phyloP scores from a whole-genome alignment of 2,113 vertebrate species.

The Ia io region DNA sequence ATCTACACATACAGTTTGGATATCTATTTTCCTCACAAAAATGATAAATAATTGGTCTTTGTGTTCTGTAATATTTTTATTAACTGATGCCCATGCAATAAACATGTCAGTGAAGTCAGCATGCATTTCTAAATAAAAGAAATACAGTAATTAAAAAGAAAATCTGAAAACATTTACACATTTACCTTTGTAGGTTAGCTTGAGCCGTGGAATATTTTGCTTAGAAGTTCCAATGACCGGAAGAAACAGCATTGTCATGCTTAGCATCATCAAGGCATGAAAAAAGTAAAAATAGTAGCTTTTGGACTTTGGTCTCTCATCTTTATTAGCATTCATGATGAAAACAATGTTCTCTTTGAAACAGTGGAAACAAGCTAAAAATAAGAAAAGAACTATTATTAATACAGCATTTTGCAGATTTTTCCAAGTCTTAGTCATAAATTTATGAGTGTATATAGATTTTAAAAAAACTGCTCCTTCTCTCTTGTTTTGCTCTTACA shows the following conservation, averaged over 20 bases:
- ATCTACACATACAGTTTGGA: background rate
- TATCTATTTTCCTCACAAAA: background rate
- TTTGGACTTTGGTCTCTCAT: slow-evolving; percentile 60
- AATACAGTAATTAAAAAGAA: background rate
- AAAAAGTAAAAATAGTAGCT: slow-evolving; percentile 67
- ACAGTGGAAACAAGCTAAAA: slow-evolving; percentile 71
- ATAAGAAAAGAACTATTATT: slow-evolving; percentile 55
- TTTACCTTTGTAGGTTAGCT: slow-evolving; percentile 95
- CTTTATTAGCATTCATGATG: slow-evolving; percentile 66
- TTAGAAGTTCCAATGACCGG: slow-evolving; percentile 85
- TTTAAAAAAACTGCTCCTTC: background rate
- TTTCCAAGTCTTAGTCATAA: background rate
- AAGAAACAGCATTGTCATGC: slow-evolving; percentile 83
- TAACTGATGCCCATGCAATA: background rate
- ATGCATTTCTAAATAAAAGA: slow-evolving; percentile 13
- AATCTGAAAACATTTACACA: background rate
- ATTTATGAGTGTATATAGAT: background rate
- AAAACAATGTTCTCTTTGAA: slow-evolving; percentile 53
- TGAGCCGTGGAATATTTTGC: slow-evolving; percentile 93
- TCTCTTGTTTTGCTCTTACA: background rate
- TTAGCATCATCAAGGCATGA: slow-evolving; percentile 79
- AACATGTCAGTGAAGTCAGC: background rate
- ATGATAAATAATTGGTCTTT: background rate
- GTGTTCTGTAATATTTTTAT: background rate
- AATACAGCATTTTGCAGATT: background rate